Evolutionary conservation across 2,113 vertebrate genomes (phyloP).

Genomic region (human (Homo sapiens)): DNA sequence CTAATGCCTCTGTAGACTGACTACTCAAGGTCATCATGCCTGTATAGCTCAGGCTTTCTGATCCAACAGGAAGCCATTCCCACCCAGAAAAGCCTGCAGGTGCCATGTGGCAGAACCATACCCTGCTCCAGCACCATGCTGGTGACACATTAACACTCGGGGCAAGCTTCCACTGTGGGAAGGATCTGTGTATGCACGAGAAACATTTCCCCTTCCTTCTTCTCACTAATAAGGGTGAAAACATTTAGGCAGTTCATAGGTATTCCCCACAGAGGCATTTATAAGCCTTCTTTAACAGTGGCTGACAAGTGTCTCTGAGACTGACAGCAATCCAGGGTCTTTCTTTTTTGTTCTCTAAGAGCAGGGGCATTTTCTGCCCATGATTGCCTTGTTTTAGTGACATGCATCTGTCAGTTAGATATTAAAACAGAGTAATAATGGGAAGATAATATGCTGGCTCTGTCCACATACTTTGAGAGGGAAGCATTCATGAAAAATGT

Average conservation of each 20-base stretch:
- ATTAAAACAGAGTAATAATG: conserved; percentile 55
- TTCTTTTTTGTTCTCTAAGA: conserved; percentile 29
- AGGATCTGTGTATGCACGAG: not conserved
- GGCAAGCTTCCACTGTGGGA: not conserved
- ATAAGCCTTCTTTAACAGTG: not conserved
- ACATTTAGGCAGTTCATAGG: not conserved
- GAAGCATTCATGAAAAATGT: conserved; percentile 39
- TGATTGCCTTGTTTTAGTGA: conserved; percentile 61
- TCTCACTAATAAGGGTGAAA: conserved; percentile 5
- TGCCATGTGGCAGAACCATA: not conserved
- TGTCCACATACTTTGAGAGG: conserved; percentile 46
- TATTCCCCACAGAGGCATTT: not conserved
- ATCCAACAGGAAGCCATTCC: not conserved
- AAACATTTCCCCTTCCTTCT: not conserved
- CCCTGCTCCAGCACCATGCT: not conserved
- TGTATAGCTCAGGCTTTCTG: not conserved
- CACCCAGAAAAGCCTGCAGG: not conserved
- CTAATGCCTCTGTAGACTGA: not conserved
- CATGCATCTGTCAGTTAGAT: conserved; percentile 53
- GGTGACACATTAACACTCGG: not conserved
- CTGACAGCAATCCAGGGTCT: conserved; percentile 33
- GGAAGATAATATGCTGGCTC: conserved; percentile 45
- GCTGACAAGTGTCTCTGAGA: conserved; percentile 23
- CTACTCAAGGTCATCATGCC: not conserved
- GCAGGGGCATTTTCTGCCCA: conserved; percentile 21